Evolutionary conservation across 2,113 vertebrate genomes (phyloP).

Genomic region (Vireo altiloquus): DNA sequence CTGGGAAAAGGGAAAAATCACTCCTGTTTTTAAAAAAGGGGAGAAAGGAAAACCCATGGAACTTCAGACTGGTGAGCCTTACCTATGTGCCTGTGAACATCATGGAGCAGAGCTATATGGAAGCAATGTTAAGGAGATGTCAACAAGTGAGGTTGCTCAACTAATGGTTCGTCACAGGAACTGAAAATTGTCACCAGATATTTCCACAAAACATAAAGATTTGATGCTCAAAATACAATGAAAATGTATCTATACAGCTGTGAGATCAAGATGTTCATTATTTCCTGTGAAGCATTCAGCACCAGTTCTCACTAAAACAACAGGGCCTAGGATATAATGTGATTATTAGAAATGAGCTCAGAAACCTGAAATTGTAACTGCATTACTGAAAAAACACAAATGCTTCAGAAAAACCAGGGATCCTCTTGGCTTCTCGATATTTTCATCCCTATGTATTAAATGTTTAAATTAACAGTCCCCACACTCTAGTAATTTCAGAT

Average conservation of each 20-base stretch:
- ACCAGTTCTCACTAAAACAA: neutral
- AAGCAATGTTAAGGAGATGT: neutral
- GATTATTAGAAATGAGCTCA: neutral
- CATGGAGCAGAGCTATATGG: neutral
- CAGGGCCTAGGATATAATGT: neutral
- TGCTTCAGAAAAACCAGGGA: constrained; percentile 29
- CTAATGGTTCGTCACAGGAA: neutral
- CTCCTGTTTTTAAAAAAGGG: neutral
- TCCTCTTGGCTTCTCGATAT: neutral
- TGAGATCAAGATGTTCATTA: neutral
- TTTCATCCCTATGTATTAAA: neutral
- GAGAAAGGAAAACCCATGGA: neutral
- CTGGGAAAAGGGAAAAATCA: neutral
- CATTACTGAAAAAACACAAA: neutral
- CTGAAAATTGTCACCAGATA: neutral
- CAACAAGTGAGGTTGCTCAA: neutral
- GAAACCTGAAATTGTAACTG: neutral
- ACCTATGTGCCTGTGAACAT: neutral
- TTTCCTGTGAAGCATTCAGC: neutral
- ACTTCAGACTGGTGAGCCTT: neutral
- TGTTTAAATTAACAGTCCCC: neutral
- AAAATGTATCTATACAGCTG: neutral
- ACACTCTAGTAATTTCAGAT: neutral
- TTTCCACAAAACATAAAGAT: neutral
- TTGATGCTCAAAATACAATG: neutral